Evolutionary conservation across 2,888 invertebrate genomes (phyloP).

Genomic region (Leptarthrus brevirostris): DNA sequence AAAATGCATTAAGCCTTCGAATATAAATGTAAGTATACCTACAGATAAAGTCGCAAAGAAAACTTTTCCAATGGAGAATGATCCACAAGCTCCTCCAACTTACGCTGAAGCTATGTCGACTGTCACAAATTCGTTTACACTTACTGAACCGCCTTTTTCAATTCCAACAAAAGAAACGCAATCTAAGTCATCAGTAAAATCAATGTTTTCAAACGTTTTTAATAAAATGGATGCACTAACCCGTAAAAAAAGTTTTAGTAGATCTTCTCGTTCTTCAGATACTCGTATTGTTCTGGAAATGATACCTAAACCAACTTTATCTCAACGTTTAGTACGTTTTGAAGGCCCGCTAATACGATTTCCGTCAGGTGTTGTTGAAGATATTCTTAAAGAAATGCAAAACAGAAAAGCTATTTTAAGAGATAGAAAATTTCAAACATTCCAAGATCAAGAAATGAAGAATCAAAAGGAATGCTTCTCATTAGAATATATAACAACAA

Average conservation of each 20-base stretch:
- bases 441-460: slow-evolving; percentile 77
- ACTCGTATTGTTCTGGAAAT: slow-evolving; percentile 63
- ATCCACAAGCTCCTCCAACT: slow-evolving; percentile 63
- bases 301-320: slow-evolving; percentile 64
- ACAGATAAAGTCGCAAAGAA: slow-evolving; percentile 50
- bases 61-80: slow-evolving; percentile 57
- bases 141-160: slow-evolving; percentile 15
- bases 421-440: slow-evolving; percentile 79
- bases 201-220: slow-evolving; percentile 63
- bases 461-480: slow-evolving; percentile 77
- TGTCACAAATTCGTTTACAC: neutral
- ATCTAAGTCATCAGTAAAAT: slow-evolving; percentile 50
- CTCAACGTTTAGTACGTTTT: slow-evolving; percentile 63
- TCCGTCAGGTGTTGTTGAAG: slow-evolving; percentile 74
- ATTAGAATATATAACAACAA: slow-evolving; percentile 70
- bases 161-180: slow-evolving; percentile 27
- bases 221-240: slow-evolving; percentile 64
- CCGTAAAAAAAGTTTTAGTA: slow-evolving; percentile 63
- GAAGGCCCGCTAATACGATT: slow-evolving; percentile 66
- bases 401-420: slow-evolving; percentile 78
- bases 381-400: slow-evolving; percentile 80
- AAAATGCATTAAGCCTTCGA: slow-evolving; percentile 41
- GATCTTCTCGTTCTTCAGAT: slow-evolving; percentile 57
- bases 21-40: slow-evolving; percentile 53
- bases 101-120: slow-evolving; percentile 64